Evolutionary conservation across 2,797 vertebrate genomes (phyloP).

Genomic region (Botia kubotai): DNA sequence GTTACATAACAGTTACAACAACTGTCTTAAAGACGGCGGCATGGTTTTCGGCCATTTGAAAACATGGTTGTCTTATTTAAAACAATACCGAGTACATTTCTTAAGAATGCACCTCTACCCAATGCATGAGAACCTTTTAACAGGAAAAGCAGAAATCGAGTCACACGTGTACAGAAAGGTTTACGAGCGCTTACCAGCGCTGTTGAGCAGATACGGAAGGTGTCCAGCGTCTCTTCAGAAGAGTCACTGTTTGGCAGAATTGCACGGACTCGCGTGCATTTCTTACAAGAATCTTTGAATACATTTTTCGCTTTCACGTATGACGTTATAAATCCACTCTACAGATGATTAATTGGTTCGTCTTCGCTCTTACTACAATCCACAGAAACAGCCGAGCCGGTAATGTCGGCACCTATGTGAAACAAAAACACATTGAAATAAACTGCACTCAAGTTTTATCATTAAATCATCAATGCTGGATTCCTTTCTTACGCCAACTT

Average conservation of each 20-base stretch:
- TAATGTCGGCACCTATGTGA: not conserved
- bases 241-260: not conserved
- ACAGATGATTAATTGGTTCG: not conserved
- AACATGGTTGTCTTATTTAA: too few species aligned
- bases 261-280: conserved; percentile 26
- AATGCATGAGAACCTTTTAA: not conserved
- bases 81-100: too few species aligned
- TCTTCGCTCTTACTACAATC: not conserved
- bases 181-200: conserved; percentile 68
- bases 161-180: too few species aligned
- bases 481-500: not conserved
- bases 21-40: too few species aligned
- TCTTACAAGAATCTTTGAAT: conserved; percentile 38
- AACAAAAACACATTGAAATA: not conserved
- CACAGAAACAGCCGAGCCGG: not conserved
- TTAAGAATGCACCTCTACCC: too few species aligned
- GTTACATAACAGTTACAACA: too few species aligned
- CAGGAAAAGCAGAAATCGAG: too few species aligned
- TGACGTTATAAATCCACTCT: not conserved
- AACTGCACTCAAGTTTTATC: not conserved
- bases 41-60: too few species aligned
- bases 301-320: conserved; percentile 50
- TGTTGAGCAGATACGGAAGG: conserved; percentile 28
- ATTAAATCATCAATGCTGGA: not conserved
- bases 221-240: conserved; percentile 42